Evolutionary conservation across 1,140 invertebrate species (phyloP), one percentile per base, ranked within the genome.

Genomic region (Hyposmocoma kahamanoa): DNA sequence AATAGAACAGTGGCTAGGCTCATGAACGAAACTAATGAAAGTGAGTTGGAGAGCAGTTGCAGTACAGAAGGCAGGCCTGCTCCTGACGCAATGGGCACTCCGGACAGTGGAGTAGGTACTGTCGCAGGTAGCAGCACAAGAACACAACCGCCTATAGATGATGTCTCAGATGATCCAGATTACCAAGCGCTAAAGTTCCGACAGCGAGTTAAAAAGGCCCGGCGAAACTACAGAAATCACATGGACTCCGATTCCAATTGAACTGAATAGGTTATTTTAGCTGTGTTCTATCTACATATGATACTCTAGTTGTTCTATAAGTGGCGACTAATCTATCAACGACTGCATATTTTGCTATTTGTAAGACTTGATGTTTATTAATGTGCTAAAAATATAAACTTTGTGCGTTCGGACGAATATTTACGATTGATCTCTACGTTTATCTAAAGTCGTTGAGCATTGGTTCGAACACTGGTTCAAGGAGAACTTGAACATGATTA

Each of bases 201-300:
- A 24, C 88, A 88, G 50, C 70, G 87, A 15, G 80, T 88, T 1
- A 89, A 88, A 68, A 87, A 88, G 57, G 84, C 87, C 19, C 67
- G 87, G 1, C 68, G 88, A 11, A 89, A 88, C 58, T 87, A 89
- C 60, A 80, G 87, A 58, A 88, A 79, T 62, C 84, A 87, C 49
- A 82, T 89, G 55, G 88, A 89, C 43, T 89, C 89, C 0, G 89
- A 90, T 67, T 89, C 88, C 3, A 89, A 89, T 62, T 90, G 69
- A 78, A 54, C 44, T 50, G 53, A 60, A 53, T 53, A 60, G 30
- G 32, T 44, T 46, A 36, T 30, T 55, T 34, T 11, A 58, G 54
- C 43, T 53, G 47, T 56, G 50, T 56, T 55, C 26, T 24, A 38
- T n/a, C n/a, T n/a, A n/a, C n/a, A n/a, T n/a, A n/a, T n/a, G n/a